Conservation (phyloP, 1,140 invertebrate species). For the Cydia strobilella region DNA sequence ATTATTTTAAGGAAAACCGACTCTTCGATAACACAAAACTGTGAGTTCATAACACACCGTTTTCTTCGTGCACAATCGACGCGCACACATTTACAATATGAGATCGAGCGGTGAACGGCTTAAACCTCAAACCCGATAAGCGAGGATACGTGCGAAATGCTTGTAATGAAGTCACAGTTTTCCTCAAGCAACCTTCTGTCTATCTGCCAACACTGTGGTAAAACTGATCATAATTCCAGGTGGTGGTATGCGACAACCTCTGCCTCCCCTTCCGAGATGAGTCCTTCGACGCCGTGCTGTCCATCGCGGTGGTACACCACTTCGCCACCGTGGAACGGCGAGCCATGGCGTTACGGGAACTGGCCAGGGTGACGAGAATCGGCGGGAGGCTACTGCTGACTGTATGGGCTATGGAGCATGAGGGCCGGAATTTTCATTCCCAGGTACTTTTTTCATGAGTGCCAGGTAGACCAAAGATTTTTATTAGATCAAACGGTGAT, state of each 20-base stretch:
- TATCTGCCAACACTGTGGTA: too few relatives aligned
- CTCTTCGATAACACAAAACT: too few relatives aligned
- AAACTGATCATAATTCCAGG: constrained; percentile 77
- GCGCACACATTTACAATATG: too few relatives aligned
- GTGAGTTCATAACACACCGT: too few relatives aligned
- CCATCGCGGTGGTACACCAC: constrained; percentile 96
- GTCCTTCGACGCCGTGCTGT: constrained; percentile 96
- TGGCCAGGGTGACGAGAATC: constrained; percentile 92
- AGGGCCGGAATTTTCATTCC: constrained; percentile 87
- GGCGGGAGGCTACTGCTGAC: constrained; percentile 96
- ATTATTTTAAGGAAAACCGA: too few relatives aligned
- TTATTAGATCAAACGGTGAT: too few relatives aligned
- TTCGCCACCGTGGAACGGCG: constrained; percentile 95
- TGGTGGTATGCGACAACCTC: constrained; percentile 93
- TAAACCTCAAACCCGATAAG: too few relatives aligned
- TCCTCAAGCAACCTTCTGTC: too few relatives aligned
- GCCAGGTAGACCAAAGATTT: too few relatives aligned
- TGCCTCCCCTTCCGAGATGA: constrained; percentile 94
- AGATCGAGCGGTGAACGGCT: too few relatives aligned
- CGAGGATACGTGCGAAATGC: too few relatives aligned
- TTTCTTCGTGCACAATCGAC: too few relatives aligned
- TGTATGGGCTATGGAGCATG: constrained; percentile 98
- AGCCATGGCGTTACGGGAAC: constrained; percentile 91
- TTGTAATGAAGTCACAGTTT: background rate
- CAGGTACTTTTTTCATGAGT: constrained; percentile 77